These are phyloP conservation scores for Theonella swinhoei DNA, from an alignment of 37 sponge, comb jelly and placozoan genomes.

Conservation along the genomic window DNA sequence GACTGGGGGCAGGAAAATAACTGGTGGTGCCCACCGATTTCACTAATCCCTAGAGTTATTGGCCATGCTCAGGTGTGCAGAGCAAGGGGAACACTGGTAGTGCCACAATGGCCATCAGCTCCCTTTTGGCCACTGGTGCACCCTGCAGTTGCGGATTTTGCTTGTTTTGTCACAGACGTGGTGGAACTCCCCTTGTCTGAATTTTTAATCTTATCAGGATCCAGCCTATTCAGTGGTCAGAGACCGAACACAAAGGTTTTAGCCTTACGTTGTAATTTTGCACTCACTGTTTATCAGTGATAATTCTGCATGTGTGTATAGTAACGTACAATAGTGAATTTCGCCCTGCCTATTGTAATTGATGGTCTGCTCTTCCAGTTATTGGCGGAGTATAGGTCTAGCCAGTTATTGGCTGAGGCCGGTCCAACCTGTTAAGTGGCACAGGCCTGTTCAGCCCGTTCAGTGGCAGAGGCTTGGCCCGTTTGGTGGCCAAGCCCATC, in stretches of 20 bases:
- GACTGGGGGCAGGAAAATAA: conserved; percentile 40
- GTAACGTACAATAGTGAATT: no score
- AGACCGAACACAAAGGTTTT: conserved; percentile 19
- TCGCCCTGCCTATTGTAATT: no score
- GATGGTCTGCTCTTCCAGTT: no score
- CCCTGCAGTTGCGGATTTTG: not conserved
- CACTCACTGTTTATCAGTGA: no score
- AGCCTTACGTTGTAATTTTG: conserved; percentile 6
- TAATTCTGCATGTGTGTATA: no score
- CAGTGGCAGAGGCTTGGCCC: no score
- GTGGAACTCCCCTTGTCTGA: not conserved
- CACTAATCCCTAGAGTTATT: conserved; percentile 6
- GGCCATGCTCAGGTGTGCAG: conserved; percentile 14
- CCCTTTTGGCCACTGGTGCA: conserved; percentile 37
- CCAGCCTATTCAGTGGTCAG: not conserved
- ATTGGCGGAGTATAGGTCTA: no score
- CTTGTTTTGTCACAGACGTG: conserved; percentile 6
- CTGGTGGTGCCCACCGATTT: conserved; percentile 40
- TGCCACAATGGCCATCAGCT: conserved; percentile 39
- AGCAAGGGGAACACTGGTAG: conserved; percentile 24
- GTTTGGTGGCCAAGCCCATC: no score
- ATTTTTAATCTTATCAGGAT: not conserved
- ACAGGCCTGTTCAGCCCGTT: no score
- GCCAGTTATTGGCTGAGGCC: no score
- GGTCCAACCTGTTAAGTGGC: no score